A percentile compares a stretch with the other conserved stretches of the same genome.
Evolutionary conservation across 2,888 invertebrate genomes (phyloP).

Genomic region (Dryadula phaetusa): DNA sequence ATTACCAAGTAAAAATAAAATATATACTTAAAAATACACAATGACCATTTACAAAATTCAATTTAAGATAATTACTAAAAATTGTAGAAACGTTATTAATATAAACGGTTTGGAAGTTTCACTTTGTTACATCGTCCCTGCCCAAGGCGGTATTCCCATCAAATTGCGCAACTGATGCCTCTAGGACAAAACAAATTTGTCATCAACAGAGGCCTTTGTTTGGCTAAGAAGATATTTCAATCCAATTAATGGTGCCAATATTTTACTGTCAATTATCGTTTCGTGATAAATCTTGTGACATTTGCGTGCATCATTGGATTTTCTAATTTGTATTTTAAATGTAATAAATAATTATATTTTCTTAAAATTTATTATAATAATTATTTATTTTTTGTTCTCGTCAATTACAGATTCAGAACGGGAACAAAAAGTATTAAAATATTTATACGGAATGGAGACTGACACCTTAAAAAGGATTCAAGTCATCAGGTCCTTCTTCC

Average conservation of each 20-base stretch:
- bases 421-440: too few species aligned
- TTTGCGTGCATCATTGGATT: constrained; percentile 41
- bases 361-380: not conserved
- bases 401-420: too few species aligned
- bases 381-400: too few species aligned
- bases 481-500: too few species aligned
- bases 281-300: constrained; percentile 63
- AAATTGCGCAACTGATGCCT: constrained; percentile 70
- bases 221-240: constrained; percentile 73
- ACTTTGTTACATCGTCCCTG: constrained; percentile 36
- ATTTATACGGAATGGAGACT: too few species aligned
- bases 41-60: not conserved
- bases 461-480: too few species aligned
- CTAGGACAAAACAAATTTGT: constrained; percentile 68
- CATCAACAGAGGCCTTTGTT: constrained; percentile 72
- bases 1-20: too few species aligned
- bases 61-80: constrained; percentile 9
- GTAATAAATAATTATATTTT: too few species aligned
- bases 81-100: constrained; percentile 20
- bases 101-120: constrained; percentile 30
- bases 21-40: too few species aligned
- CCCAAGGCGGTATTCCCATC: constrained; percentile 49
- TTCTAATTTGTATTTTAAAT: constrained; percentile 14
- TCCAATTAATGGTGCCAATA: constrained; percentile 76
- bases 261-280: constrained; percentile 72